A percentile compares a stretch with the other conserved stretches of the same genome.
These are phyloP conservation scores for Cathartes aura DNA, from an alignment of 2,113 vertebrate species.

Conservation along the genomic window DNA sequence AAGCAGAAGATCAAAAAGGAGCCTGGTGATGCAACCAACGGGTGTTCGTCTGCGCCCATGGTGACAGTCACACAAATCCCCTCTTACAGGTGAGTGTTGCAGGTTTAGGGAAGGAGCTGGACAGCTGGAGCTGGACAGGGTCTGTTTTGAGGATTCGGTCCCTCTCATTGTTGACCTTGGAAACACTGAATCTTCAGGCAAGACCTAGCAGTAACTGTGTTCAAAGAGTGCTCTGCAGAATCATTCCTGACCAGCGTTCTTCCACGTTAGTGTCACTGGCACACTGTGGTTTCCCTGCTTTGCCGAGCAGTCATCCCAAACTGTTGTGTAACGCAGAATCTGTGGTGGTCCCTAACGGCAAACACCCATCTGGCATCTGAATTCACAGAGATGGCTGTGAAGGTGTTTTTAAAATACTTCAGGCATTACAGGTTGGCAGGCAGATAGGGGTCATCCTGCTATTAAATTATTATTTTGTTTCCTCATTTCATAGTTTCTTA, in stretches of 20 bases:
- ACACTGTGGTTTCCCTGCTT: background rate
- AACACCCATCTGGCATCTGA: background rate
- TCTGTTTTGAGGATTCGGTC: background rate
- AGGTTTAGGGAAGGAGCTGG: background rate
- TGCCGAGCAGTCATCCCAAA: background rate
- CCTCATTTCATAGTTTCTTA: background rate
- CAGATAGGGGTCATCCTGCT: background rate
- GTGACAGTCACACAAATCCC: conserved; percentile 89
- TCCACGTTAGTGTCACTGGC: background rate
- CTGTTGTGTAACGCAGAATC: background rate
- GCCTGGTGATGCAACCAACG: conserved; percentile 63
- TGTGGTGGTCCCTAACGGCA: background rate
- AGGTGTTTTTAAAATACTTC: background rate
- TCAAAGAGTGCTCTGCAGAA: background rate
- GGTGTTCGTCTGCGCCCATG: conserved; percentile 73
- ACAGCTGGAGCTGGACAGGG: background rate
- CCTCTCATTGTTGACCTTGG: background rate
- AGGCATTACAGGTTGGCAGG: background rate
- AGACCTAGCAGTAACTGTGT: background rate
- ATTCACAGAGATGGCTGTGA: background rate
- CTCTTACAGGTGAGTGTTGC: conserved; percentile 84
- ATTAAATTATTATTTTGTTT: background rate
- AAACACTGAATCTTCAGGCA: background rate
- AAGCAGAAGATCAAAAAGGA: conserved; percentile 91
- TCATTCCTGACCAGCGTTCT: background rate